Base-by-base conservation (phyloP, 1,140 invertebrate species). In the Hermatobates lingyangjiaoensis region DNA sequence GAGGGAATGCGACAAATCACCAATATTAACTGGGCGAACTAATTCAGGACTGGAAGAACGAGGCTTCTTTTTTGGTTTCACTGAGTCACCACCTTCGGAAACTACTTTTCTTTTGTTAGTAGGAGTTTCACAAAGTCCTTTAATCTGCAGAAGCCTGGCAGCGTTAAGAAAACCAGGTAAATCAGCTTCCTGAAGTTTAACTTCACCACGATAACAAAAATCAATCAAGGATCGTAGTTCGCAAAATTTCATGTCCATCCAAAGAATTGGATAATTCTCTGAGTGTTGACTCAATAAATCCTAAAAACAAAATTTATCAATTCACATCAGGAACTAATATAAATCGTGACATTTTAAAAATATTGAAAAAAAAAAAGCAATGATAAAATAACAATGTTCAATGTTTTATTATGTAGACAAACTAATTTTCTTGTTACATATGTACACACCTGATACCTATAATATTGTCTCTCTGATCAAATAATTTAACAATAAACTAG, bases 121-220 rank as follows among this genome's bases (percentile, higher is more conserved):
- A 20, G 56, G 50, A 40, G 81, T 86, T 63, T 91, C 87, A 46
- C 86, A 87, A 44, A 93, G 71, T 42, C 89, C 88, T 65, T 90
- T 89, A 45, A 93, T 90, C 74, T 91, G 86, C 58, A 92, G 67
- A 42, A 84, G 85, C 68, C 92, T 86, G 1, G 88, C 89, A 38
- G 87, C 86, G 65, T 89, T 90, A 27, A 93, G 67, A 57, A 93
- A 70, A 14, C 87, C 82, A 50, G 82, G 80, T 60, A 93, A 70
- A 68, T 92, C 85, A 68, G 89, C 86, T 68, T 91, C 87, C 55
- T 83, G 83, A 63, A 93, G 87, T 69, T 90, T 90, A 26, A 92
- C 87, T 74, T 92, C 87, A 50, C 89, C 89, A 60, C 83, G 76
- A 69, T 92, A 93, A 86, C 92, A 92, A 60, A 91, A 91, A 65